A percentile compares a stretch with the other conserved stretches of the same genome.
phyloP scores from a whole-genome alignment of 2,888 invertebrate species.

The Isoperla grammatica region DNA sequence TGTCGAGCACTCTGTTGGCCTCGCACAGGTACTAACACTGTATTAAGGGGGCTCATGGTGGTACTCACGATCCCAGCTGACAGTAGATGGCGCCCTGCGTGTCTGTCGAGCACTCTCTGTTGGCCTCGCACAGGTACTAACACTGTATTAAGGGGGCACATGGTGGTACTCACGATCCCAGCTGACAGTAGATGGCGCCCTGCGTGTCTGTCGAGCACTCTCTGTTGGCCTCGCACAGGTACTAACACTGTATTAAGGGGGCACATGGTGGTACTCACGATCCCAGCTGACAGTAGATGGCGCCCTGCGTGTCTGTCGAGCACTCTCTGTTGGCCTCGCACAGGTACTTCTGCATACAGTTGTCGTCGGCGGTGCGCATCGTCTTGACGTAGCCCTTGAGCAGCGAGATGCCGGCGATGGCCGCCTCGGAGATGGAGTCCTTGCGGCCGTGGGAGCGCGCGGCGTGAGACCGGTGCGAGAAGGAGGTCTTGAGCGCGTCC shows the following conservation, averaged over 20 bases:
- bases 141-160: slow-evolving; percentile 30
- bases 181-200: slow-evolving; percentile 82
- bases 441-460: slow-evolving; percentile 81
- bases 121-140: slow-evolving; percentile 80
- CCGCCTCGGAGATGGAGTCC: slow-evolving; percentile 85
- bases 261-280: slow-evolving; percentile 61
- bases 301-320: slow-evolving; percentile 67
- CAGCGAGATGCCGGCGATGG: slow-evolving; percentile 81
- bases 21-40: not conserved
- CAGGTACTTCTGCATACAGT: slow-evolving; percentile 79
- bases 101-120: slow-evolving; percentile 77
- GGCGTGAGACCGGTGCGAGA: slow-evolving; percentile 81
- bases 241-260: slow-evolving; percentile 43
- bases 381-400: slow-evolving; percentile 83
- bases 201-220: slow-evolving; percentile 73
- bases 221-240: slow-evolving; percentile 86
- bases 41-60: not conserved
- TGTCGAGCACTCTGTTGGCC: no score
- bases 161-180: slow-evolving; percentile 79
- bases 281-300: slow-evolving; percentile 88
- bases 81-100: slow-evolving; percentile 79
- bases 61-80: slow-evolving; percentile 85
- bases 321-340: slow-evolving; percentile 89
- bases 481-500: slow-evolving; percentile 87
- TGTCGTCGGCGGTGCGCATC: slow-evolving; percentile 65